Evolutionary conservation across 35 echinoderm and acorn worm genomes (phyloP).

Genomic region (Chiridota heheva): DNA sequence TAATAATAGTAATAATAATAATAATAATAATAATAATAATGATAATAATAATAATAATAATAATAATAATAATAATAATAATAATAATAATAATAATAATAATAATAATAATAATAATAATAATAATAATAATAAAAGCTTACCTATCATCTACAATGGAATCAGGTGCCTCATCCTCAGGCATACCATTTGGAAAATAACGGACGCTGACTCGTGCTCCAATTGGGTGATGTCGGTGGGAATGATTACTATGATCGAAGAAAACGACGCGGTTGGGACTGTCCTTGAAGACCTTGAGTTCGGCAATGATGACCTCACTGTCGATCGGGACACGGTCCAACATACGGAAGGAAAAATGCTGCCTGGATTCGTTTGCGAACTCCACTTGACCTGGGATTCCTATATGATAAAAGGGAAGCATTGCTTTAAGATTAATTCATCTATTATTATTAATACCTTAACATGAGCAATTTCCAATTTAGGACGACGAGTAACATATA

Average conservation of each 20-base stretch:
- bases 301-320: slow-evolving; percentile 86
- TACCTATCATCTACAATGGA: slow-evolving; percentile 35
- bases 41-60: too few relatives aligned
- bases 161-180: background rate
- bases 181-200: slow-evolving; percentile 25
- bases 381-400: slow-evolving; percentile 66
- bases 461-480: background rate
- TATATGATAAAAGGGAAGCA: slow-evolving; percentile 41
- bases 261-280: slow-evolving; percentile 78
- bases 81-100: too few relatives aligned
- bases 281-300: slow-evolving; percentile 88
- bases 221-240: slow-evolving; percentile 37
- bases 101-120: too few relatives aligned
- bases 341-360: slow-evolving; percentile 73
- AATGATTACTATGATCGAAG: slow-evolving; percentile 16
- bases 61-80: too few relatives aligned
- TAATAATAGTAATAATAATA: too few relatives aligned
- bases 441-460: background rate
- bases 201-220: slow-evolving; percentile 62
- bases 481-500: background rate
- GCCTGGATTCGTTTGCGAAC: slow-evolving; percentile 40
- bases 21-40: too few relatives aligned
- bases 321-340: slow-evolving; percentile 43
- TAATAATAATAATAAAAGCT: too few relatives aligned
- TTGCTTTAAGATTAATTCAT: background rate